These are phyloP conservation scores for Eutrigla gurnardus DNA, from an alignment of 2,797 vertebrate genomes.

Conservation along the genomic window DNA sequence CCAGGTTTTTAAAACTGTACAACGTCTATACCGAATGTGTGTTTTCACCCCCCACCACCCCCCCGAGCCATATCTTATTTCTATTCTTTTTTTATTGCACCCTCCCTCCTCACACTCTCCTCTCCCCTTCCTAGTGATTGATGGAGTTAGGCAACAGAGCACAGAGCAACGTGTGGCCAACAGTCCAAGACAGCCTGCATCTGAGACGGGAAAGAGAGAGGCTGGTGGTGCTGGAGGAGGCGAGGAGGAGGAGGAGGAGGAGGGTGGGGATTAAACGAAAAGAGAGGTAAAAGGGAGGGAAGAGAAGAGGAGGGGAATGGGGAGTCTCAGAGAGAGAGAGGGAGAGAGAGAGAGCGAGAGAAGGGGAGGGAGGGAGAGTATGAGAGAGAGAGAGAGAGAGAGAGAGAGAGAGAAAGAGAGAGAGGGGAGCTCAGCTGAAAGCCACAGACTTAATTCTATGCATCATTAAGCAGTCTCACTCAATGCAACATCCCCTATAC, in stretches of 20 bases:
- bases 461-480: constrained; percentile 99
- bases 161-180: constrained; percentile 85
- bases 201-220: constrained; percentile 71
- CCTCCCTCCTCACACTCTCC: constrained; percentile 47
- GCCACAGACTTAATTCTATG: constrained; percentile 98
- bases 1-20: constrained; percentile 60
- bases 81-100: constrained; percentile 65
- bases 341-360: constrained; percentile 31
- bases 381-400: constrained; percentile 26
- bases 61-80: constrained; percentile 74
- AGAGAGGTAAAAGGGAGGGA: constrained; percentile 73
- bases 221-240: constrained; percentile 52
- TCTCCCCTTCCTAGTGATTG: constrained; percentile 81
- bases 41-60: constrained; percentile 71
- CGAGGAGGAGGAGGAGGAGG: constrained; percentile 52
- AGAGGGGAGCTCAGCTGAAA: constrained; percentile 95
- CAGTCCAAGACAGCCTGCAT: constrained; percentile 84
- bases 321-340: constrained; percentile 49
- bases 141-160: constrained; percentile 86
- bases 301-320: constrained; percentile 58
- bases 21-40: constrained; percentile 58
- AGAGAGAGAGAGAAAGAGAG: constrained; percentile 58
- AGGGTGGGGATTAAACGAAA: constrained; percentile 68
- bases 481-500: constrained; percentile 97
- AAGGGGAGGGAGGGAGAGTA: constrained; percentile 25